Evolutionary conservation across 2,113 vertebrate species (phyloP).

Genomic region (Microtus montanus): DNA sequence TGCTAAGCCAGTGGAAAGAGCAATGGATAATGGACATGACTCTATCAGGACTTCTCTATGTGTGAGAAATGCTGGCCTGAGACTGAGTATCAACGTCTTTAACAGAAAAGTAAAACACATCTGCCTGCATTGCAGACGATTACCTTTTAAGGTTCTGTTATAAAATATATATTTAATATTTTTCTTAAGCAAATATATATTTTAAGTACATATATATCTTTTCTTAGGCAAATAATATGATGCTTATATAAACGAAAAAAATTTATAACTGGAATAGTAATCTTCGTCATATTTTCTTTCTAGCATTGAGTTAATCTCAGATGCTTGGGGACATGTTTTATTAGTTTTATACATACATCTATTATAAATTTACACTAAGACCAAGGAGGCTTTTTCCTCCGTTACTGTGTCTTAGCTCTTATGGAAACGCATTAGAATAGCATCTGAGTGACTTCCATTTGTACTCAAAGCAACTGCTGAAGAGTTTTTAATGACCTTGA

Average conservation of each 20-base stretch:
- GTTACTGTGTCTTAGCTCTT: neutral
- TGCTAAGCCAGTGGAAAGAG: neutral
- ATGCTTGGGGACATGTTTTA: neutral
- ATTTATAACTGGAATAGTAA: constrained; percentile 15
- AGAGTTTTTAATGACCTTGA: neutral
- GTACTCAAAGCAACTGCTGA: neutral
- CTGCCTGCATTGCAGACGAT: neutral
- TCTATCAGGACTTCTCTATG: neutral
- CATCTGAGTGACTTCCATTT: neutral
- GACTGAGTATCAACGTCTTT: neutral
- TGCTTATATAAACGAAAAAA: constrained; percentile 36
- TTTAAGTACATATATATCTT: neutral
- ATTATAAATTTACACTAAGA: constrained; percentile 26
- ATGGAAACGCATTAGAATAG: neutral
- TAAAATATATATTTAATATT: neutral
- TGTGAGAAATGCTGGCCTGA: neutral
- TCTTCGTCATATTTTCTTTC: constrained; percentile 27
- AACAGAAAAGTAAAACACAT: neutral
- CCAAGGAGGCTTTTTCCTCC: neutral
- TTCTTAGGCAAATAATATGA: constrained; percentile 17
- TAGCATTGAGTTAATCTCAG: neutral
- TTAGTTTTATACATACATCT: neutral
- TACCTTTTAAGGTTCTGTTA: constrained; percentile 2
- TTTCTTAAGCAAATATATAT: constrained; percentile 27
- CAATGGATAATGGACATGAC: neutral